phyloP scores from a whole-genome alignment of 2,888 invertebrate species.

The Calliopum simillimum region DNA sequence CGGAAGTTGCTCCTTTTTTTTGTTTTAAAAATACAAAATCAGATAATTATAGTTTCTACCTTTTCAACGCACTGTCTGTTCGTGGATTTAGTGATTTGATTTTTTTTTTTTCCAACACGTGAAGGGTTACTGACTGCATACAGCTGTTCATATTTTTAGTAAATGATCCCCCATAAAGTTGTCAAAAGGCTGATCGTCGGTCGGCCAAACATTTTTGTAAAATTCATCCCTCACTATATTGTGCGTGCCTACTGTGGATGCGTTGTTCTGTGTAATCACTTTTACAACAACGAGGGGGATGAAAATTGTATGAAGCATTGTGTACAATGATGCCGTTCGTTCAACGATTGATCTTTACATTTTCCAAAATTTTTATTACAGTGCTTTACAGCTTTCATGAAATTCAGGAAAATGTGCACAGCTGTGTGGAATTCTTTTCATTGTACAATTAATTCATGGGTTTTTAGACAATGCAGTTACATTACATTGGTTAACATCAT shows the following conservation, averaged over 20 bases:
- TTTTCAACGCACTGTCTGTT: slow-evolving; percentile 10
- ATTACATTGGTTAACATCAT: too few species aligned
- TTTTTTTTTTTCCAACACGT: slow-evolving; percentile 7
- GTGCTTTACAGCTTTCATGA: too few species aligned
- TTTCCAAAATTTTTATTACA: not conserved
- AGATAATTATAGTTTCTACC: slow-evolving; percentile 40
- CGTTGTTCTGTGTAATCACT: not conserved
- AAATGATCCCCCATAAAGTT: slow-evolving; percentile 48
- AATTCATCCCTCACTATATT: slow-evolving; percentile 2
- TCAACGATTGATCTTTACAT: slow-evolving; percentile 22
- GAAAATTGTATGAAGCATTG: slow-evolving; percentile 15
- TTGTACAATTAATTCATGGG: too few species aligned
- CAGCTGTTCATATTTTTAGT: slow-evolving; percentile 39
- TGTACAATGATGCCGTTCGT: not conserved
- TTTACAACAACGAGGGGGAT: slow-evolving; percentile 23
- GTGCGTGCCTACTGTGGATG: not conserved
- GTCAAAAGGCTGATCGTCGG: slow-evolving; percentile 4
- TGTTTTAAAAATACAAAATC: slow-evolving; percentile 26
- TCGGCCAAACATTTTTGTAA: not conserved
- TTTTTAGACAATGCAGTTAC: too few species aligned
- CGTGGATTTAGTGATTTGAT: slow-evolving; percentile 28
- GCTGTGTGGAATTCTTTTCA: too few species aligned
- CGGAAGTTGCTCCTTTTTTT: slow-evolving; percentile 26
- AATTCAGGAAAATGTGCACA: too few species aligned
- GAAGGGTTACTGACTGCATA: slow-evolving; percentile 22